Conservation (phyloP, 1,140 invertebrate species). For the Heliconius hewitsoni region DNA sequence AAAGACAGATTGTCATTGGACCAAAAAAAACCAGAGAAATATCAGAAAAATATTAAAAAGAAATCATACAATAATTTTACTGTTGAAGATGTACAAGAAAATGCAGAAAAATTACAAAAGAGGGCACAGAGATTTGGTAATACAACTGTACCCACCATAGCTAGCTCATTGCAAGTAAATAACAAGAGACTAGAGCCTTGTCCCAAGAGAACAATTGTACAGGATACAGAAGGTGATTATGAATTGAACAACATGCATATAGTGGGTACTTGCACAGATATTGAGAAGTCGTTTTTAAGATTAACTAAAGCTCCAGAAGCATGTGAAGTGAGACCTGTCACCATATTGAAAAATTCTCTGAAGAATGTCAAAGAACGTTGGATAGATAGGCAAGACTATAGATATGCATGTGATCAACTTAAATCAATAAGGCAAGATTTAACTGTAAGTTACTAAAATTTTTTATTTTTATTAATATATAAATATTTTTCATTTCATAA, state of each 20-base stretch:
- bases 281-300: slow-evolving; percentile 97
- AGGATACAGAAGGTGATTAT: slow-evolving; percentile 85
- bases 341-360: slow-evolving; percentile 92
- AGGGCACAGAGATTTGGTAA: slow-evolving; percentile 91
- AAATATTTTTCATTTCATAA: too few species aligned
- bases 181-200: slow-evolving; percentile 62
- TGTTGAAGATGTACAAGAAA: slow-evolving; percentile 84
- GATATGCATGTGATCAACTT: slow-evolving; percentile 98
- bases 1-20: slow-evolving; percentile 75
- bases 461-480: background rate
- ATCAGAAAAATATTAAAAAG: slow-evolving; percentile 81
- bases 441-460: slow-evolving; percentile 88
- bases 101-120: slow-evolving; percentile 89
- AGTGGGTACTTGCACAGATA: slow-evolving; percentile 94
- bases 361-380: slow-evolving; percentile 95
- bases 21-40: slow-evolving; percentile 74
- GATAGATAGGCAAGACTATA: slow-evolving; percentile 94
- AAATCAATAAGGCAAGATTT: slow-evolving; percentile 99
- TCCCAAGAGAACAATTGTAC: slow-evolving; percentile 78
- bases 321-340: slow-evolving; percentile 93
- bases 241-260: slow-evolving; percentile 93
- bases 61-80: slow-evolving; percentile 86
- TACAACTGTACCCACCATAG: slow-evolving; percentile 65
- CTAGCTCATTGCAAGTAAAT: slow-evolving; percentile 67
- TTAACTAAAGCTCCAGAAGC: slow-evolving; percentile 97